phyloP scores from a whole-genome alignment of 2,888 invertebrate genomes.

The Galeopsomyia nigrocyanea region DNA sequence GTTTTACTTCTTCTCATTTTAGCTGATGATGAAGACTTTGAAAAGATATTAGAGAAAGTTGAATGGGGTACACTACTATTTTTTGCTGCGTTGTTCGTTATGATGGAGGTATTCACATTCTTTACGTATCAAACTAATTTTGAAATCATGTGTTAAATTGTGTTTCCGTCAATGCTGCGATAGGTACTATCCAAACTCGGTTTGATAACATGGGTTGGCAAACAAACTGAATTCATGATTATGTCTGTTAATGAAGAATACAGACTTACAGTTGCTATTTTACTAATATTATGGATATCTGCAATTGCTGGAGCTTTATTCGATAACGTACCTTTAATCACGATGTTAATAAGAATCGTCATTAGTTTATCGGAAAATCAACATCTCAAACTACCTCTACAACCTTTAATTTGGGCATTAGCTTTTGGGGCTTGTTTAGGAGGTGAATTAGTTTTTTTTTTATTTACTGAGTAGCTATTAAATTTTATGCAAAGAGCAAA shows the following conservation, averaged over 20 bases:
- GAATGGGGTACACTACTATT: slow-evolving; percentile 93
- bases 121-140: no score
- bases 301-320: slow-evolving; percentile 91
- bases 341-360: slow-evolving; percentile 90
- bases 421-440: slow-evolving; percentile 92
- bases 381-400: slow-evolving; percentile 79
- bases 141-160: background rate
- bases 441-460: slow-evolving; percentile 71
- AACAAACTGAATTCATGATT: slow-evolving; percentile 78
- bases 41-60: slow-evolving; percentile 85
- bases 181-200: slow-evolving; percentile 85
- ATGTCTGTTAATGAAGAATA: slow-evolving; percentile 77
- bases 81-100: slow-evolving; percentile 88
- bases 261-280: slow-evolving; percentile 79
- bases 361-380: slow-evolving; percentile 79
- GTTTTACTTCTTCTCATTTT: slow-evolving; percentile 83
- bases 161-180: background rate
- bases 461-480: background rate
- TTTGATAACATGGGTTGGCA: slow-evolving; percentile 85
- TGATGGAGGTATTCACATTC: slow-evolving; percentile 81
- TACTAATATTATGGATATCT: slow-evolving; percentile 88
- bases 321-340: slow-evolving; percentile 92
- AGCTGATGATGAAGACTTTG: slow-evolving; percentile 84
- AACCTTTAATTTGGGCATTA: slow-evolving; percentile 88
- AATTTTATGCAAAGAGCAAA: no score